Evolutionary conservation across 2,113 vertebrate genomes (phyloP), one percentile per base, ranked within the genome.

Genomic region (Indicator indicator): DNA sequence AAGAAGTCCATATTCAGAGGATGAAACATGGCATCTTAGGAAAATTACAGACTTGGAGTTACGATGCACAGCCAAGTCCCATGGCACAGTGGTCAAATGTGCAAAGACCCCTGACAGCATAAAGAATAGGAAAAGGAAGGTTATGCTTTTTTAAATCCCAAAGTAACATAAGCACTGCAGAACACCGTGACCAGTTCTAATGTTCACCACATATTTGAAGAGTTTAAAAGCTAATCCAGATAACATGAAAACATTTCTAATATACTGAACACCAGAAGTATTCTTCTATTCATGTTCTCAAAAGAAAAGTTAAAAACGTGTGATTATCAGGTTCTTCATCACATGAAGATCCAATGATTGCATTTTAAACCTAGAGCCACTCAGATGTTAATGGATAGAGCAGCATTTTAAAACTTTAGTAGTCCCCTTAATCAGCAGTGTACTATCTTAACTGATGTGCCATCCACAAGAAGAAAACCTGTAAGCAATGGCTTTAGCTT

Each of bases 101-200:
- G 48, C 56, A 80, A 91, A 86, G 79, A 86, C 68, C 60, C 60
- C 12, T 88, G 60, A 60, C 32, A 86, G 68, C 33, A 77, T 68
- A 71, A 94, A 86, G 24, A 92, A 90, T 23, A 21, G 33, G 48
- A 94, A 81, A 89, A 94, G 52, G 76, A 90, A 93, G 28, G 83
- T 71, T 93, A 70, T 71, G 70, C 38, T 86, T 91, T 84, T 84
- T 78, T 62, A 92, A 95, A 94, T 75, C 74, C 67, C 62, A 84
- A 56, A 71, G 46, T 74, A 90, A 88, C 30, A 54, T 68, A 92
- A 64, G 52, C 56, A 74, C 8, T 83, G 83, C 69, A 93, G 76
- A 90, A 81, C 44, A 56, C 6, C 38, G 36, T 85, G 76, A 80
- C 28, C 42, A 58, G 28, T 64, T 94, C 68, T 86, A 59, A 88